Evolutionary conservation across 2,888 invertebrate genomes (phyloP).

Genomic region (Brachypalpus laphriformis): DNA sequence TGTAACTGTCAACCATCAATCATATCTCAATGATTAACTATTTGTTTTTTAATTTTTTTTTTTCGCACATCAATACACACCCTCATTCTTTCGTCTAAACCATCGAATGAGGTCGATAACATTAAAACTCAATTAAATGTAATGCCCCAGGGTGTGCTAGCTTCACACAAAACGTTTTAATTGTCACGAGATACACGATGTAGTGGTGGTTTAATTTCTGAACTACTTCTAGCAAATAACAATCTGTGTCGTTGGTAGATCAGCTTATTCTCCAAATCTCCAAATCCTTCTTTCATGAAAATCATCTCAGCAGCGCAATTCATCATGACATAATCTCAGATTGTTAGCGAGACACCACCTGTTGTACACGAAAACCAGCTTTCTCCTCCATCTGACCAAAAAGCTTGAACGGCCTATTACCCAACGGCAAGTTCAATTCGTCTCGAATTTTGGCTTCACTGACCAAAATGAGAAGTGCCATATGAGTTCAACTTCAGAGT

Average conservation of each 20-base stretch:
- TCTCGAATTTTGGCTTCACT: slow-evolving; percentile 26
- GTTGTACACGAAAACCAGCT: slow-evolving; percentile 27
- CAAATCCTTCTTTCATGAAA: neutral
- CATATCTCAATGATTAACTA: neutral
- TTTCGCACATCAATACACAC: neutral
- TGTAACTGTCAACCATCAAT: slow-evolving; percentile 18
- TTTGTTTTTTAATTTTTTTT: no score
- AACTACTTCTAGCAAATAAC: neutral
- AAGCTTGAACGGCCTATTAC: slow-evolving; percentile 33
- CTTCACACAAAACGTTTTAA: neutral
- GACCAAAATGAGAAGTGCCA: slow-evolving; percentile 23
- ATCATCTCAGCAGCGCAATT: slow-evolving; percentile 4
- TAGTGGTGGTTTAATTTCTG: neutral
- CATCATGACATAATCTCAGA: slow-evolving; percentile 39
- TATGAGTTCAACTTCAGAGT: slow-evolving; percentile 18
- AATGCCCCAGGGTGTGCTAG: neutral
- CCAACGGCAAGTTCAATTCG: slow-evolving; percentile 49
- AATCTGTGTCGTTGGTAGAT: neutral
- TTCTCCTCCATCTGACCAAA: slow-evolving; percentile 48
- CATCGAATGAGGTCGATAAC: slow-evolving; percentile 23
- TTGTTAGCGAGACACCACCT: slow-evolving; percentile 36
- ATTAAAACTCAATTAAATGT: slow-evolving; percentile 16
- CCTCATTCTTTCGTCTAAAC: neutral
- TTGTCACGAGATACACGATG: neutral
- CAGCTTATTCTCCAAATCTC: neutral